Conservation (phyloP, 2,888 invertebrate species). For the Crematogaster levior region DNA sequence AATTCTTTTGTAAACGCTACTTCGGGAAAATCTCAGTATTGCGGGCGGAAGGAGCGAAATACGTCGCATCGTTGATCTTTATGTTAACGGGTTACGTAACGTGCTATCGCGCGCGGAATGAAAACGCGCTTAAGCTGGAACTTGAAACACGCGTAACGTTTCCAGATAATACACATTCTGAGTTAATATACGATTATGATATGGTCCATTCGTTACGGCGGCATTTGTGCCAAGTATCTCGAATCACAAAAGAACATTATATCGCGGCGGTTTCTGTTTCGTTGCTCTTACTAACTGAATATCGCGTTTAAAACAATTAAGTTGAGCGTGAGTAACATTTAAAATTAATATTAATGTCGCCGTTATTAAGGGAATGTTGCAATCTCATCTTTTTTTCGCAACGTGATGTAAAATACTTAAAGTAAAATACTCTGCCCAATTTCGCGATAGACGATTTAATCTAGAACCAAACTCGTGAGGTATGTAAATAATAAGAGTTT, state of each 20-base stretch:
- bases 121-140: conserved; percentile 19
- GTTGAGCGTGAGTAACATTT: not conserved
- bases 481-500: not conserved
- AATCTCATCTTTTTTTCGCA: not conserved
- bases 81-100: conserved; percentile 9
- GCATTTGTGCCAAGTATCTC: conserved; percentile 12
- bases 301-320: not conserved
- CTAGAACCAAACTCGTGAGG: not conserved
- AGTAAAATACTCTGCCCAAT: not conserved
- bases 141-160: conserved; percentile 35
- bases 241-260: conserved; percentile 5
- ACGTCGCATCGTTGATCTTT: conserved; percentile 25
- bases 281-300: not conserved
- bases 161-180: conserved; percentile 40
- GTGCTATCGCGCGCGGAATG: conserved; percentile 20
- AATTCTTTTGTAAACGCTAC: conserved; percentile 2
- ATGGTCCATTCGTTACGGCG: conserved; percentile 9
- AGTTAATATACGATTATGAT: conserved; percentile 44
- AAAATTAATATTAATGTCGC: not conserved
- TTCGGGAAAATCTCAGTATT: conserved; percentile 14
- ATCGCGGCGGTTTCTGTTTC: not conserved
- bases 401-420: not conserved
- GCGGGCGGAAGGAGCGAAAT: not conserved
- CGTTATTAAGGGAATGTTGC: no score
- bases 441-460: not conserved